These are phyloP conservation scores for Hexactinellida sp. DNA, from an alignment of 37 sponge, comb jelly and placozoan species.

Conservation along the genomic window DNA sequence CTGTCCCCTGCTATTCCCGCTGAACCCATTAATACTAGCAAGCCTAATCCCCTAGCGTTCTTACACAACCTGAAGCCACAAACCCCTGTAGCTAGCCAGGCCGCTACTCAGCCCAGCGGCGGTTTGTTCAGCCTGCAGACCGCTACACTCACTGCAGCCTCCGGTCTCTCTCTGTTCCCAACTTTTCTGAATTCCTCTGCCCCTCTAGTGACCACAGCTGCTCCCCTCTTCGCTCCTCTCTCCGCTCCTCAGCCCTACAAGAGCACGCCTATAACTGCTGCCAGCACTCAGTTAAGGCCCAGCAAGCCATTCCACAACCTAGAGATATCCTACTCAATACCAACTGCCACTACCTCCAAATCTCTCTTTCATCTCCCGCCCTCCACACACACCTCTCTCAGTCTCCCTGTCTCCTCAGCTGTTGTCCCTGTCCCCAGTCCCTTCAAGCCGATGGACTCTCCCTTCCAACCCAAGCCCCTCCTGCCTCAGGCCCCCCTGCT, in stretches of 20 bases:
- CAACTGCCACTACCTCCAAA: background rate
- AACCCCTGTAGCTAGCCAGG: too few species aligned
- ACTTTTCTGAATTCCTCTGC: background rate
- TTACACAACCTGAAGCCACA: too few species aligned
- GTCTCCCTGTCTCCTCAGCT: background rate
- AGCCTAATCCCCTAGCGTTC: too few species aligned
- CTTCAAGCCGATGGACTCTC: background rate
- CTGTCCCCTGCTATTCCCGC: background rate
- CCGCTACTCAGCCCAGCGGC: too few species aligned
- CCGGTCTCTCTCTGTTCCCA: background rate
- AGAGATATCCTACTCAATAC: background rate
- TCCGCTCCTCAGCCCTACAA: background rate
- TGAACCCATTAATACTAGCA: background rate
- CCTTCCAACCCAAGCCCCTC: background rate
- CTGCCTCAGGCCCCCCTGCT: background rate
- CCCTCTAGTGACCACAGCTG: background rate
- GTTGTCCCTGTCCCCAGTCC: background rate
- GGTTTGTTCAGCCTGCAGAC: too few species aligned
- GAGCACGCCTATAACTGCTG: background rate
- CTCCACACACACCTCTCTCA: background rate
- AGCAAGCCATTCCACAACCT: background rate
- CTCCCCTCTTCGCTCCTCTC: background rate
- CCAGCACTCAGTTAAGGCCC: background rate
- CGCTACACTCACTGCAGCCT: background rate
- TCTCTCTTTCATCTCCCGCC: background rate